These are phyloP conservation scores for Plemyria rubiginata DNA, from an alignment of 2,888 invertebrate genomes.

Conservation along the genomic window DNA sequence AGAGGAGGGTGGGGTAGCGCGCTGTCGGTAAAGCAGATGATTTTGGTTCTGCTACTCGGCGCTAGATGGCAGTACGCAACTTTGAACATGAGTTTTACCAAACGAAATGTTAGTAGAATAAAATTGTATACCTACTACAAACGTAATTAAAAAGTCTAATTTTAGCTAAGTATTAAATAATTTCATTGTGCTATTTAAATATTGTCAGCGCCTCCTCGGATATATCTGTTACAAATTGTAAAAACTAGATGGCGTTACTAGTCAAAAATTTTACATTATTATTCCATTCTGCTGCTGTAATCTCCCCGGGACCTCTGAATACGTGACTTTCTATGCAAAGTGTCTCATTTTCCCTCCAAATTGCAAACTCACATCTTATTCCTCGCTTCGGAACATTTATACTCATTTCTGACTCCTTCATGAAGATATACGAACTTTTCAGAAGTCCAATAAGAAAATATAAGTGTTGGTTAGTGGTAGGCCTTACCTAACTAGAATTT, in stretches of 20 bases:
- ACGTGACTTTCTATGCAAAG: conserved; percentile 78
- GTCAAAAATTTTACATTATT: conserved; percentile 41
- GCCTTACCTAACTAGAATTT: conserved; percentile 45
- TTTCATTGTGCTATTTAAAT: not conserved
- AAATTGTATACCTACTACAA: too few relatives aligned
- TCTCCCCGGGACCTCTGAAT: conserved; percentile 49
- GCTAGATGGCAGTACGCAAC: conserved; percentile 55
- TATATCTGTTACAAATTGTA: not conserved
- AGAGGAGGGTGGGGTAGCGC: conserved; percentile 42
- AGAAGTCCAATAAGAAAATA: conserved; percentile 63
- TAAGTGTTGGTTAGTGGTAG: not conserved
- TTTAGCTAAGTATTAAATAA: too few relatives aligned
- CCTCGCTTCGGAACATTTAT: conserved; percentile 69
- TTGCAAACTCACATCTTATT: conserved; percentile 78
- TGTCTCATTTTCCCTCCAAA: conserved; percentile 76
- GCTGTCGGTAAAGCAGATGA: conserved; percentile 60
- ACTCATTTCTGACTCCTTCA: conserved; percentile 73
- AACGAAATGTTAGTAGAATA: too few relatives aligned
- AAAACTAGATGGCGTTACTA: conserved; percentile 61
- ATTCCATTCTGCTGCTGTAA: conserved; percentile 17
- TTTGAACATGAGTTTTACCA: not conserved
- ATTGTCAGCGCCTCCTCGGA: not conserved
- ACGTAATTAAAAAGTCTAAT: too few relatives aligned
- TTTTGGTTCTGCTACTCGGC: conserved; percentile 51
- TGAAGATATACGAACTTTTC: conserved; percentile 68